Conservation (phyloP, 92 coral and sea anemone genomes). For the Heteractis magnifica region DNA sequence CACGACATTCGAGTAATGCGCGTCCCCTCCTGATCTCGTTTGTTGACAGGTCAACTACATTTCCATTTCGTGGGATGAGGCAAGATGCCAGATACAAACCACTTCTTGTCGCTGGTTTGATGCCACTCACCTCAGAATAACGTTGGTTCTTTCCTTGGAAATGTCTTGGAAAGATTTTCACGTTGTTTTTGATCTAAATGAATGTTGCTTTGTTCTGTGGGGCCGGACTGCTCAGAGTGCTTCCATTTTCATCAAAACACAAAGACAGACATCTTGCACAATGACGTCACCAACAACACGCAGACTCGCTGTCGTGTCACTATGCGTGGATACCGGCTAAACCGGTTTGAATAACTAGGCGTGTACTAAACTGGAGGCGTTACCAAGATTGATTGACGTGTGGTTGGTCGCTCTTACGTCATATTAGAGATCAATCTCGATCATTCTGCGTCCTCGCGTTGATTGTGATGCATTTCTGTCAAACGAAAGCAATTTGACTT, state of each 20-base stretch:
- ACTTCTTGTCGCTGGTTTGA: constrained; percentile 16
- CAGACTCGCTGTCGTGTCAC: constrained; percentile 45
- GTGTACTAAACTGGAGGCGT: constrained; percentile 36
- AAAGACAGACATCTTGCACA: constrained; percentile 52
- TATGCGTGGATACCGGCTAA: constrained; percentile 34
- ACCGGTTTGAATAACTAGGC: constrained; percentile 41
- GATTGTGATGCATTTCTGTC: constrained; percentile 3
- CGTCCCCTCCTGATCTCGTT: constrained; percentile 39
- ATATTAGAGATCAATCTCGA: constrained; percentile 28
- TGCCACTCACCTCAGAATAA: background rate
- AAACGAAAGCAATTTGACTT: background rate
- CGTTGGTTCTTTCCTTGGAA: constrained; percentile 3
- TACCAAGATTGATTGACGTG: constrained; percentile 37
- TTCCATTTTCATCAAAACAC: constrained; percentile 48
- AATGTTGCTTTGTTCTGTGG: constrained; percentile 17
- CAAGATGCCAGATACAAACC: constrained; percentile 25
- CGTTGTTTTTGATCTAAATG: constrained; percentile 11
- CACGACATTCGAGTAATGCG: constrained; percentile 7
- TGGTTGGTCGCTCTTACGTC: constrained; percentile 22
- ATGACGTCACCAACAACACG: constrained; percentile 56
- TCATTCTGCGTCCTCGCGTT: constrained; percentile 10
- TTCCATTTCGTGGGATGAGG: constrained; percentile 35
- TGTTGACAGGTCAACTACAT: constrained; percentile 45
- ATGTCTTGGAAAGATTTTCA: background rate
- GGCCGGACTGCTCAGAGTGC: constrained; percentile 38